Conservation (phyloP, 53 echinoderm and acorn worm genomes). For the Luidia sarsii region DNA sequence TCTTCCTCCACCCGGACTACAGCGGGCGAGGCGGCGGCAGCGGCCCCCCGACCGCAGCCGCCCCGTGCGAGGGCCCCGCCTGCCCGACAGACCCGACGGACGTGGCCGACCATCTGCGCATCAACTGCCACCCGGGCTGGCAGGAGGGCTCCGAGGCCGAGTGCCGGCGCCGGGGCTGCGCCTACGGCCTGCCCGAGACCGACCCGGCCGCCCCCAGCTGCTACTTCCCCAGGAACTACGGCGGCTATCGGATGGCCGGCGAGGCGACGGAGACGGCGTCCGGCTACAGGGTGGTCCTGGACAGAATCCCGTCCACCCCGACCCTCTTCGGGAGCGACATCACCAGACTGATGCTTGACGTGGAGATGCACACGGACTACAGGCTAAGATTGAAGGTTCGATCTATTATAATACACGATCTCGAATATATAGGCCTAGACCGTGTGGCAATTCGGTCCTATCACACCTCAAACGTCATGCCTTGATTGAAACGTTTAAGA, state of each 20-base stretch:
- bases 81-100: not conserved
- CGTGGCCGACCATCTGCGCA: slow-evolving; percentile 20
- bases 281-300: slow-evolving; percentile 61
- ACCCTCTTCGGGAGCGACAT: slow-evolving; percentile 60
- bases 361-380: slow-evolving; percentile 69
- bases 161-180: slow-evolving; percentile 69
- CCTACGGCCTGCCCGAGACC: slow-evolving; percentile 36
- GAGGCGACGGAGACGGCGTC: slow-evolving; percentile 29
- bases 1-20: slow-evolving; percentile 69
- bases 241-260: slow-evolving; percentile 57
- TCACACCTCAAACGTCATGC: too few species aligned
- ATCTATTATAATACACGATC: too few species aligned
- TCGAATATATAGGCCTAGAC: too few species aligned
- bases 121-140: slow-evolving; percentile 80
- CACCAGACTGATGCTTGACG: slow-evolving; percentile 49
- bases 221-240: slow-evolving; percentile 74
- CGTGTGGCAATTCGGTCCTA: too few species aligned
- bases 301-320: slow-evolving; percentile 44
- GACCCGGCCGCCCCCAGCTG: slow-evolving; percentile 64
- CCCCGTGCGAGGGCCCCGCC: not conserved
- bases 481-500: too few species aligned
- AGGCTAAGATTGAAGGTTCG: slow-evolving; percentile 82
- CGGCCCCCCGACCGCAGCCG: not conserved
- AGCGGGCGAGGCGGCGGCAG: not conserved
- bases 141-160: slow-evolving; percentile 27